phyloP scores from a whole-genome alignment of 2,888 invertebrate species.

The Cheilosia vulpina region DNA sequence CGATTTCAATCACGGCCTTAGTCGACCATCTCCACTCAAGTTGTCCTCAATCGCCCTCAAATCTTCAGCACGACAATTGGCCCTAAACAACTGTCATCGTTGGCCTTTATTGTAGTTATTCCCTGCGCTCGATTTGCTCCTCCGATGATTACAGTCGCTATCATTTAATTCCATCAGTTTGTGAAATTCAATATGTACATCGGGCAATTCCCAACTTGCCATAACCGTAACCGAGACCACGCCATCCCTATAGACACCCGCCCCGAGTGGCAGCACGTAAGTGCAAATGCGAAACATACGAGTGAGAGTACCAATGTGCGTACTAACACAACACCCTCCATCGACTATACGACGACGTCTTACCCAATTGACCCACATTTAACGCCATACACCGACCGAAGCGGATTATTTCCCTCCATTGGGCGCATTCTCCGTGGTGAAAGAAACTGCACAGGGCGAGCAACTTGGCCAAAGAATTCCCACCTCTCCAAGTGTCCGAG shows the following conservation, averaged over 20 bases:
- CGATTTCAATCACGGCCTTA: not conserved
- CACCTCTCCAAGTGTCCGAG: conserved; percentile 40
- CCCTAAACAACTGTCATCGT: conserved; percentile 19
- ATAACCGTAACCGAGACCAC: conserved; percentile 19
- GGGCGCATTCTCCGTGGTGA: conserved; percentile 8
- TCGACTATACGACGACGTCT: conserved; percentile 8
- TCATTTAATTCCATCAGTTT: conserved; percentile 53
- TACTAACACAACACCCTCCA: conserved; percentile 2
- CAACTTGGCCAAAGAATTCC: conserved; percentile 21
- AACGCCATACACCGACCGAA: conserved; percentile 32
- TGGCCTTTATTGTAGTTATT: conserved; percentile 29
- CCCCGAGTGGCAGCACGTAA: conserved; percentile 4
- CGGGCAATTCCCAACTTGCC: conserved; percentile 24
- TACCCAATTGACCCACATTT: conserved; percentile 65
- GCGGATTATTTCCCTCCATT: conserved; percentile 50
- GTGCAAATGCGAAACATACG: conserved; percentile 25
- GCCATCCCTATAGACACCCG: not conserved
- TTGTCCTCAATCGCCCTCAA: not conserved
- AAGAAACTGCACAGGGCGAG: conserved; percentile 27
- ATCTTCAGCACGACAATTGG: conserved; percentile 12
- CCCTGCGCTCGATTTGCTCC: conserved; percentile 9
- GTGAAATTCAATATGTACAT: conserved; percentile 31
- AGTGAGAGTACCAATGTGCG: conserved; percentile 16
- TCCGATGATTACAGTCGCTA: conserved; percentile 22
- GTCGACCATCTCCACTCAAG: not conserved